Conservation (phyloP, 2,797 vertebrate genomes). For the Hirundo rustica region DNA sequence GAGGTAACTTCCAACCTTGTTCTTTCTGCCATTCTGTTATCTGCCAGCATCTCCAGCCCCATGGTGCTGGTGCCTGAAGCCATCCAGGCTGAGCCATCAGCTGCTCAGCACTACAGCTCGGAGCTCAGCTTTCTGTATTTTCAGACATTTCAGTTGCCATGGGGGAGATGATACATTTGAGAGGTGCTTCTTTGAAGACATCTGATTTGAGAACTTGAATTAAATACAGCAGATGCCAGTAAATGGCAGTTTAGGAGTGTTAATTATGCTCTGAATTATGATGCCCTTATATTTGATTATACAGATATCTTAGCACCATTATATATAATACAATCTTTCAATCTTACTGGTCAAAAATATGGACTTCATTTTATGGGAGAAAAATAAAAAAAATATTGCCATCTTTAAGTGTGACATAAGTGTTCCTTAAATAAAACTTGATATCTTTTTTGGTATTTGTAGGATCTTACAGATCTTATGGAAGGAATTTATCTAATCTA, state of each 20-base stretch:
- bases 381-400: not conserved
- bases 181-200: conserved; percentile 21
- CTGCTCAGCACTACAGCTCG: not conserved
- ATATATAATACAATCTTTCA: not conserved
- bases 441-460: not conserved
- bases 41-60: not conserved
- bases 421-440: not conserved
- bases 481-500: not conserved
- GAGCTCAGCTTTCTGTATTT: not conserved
- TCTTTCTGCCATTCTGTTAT: not conserved
- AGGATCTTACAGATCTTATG: not conserved
- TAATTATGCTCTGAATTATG: conserved; percentile 14
- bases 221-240: conserved; percentile 36
- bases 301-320: not conserved
- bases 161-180: conserved; percentile 42
- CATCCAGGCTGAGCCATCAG: not conserved
- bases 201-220: conserved; percentile 23
- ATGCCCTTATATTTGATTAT: not conserved
- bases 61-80: not conserved
- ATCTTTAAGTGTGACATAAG: not conserved
- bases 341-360: not conserved
- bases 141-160: conserved; percentile 32
- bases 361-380: not conserved
- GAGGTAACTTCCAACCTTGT: not conserved
- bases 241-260: conserved; percentile 22